Conservation (phyloP, 2,888 invertebrate species). For the Zaprionus obscuricornis region DNA sequence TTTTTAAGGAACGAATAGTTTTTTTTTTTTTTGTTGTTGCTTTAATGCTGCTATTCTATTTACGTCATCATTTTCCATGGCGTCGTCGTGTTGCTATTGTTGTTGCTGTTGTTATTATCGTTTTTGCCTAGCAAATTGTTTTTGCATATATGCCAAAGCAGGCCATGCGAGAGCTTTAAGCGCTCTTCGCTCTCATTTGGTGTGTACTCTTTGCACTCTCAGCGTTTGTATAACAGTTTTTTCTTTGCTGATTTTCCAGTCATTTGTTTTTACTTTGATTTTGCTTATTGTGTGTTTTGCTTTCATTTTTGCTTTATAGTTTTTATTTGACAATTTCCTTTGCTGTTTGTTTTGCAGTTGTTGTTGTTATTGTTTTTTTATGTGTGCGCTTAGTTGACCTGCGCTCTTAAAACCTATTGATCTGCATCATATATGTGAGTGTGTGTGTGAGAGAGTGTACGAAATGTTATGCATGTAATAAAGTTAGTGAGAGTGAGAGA, state of each 20-base stretch:
- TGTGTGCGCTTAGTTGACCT: constrained; percentile 59
- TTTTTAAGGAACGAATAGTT: constrained; percentile 71
- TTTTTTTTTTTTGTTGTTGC: constrained; percentile 47
- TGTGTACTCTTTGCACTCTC: constrained; percentile 22
- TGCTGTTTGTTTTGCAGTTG: constrained; percentile 47
- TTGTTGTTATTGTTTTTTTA: too few species aligned
- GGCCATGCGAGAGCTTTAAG: constrained; percentile 48
- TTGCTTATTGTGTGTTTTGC: constrained; percentile 2
- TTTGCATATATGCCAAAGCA: constrained; percentile 64
- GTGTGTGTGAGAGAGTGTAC: constrained; percentile 8
- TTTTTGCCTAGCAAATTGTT: constrained; percentile 34
- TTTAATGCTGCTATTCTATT: constrained; percentile 43
- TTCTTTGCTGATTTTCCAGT: constrained; percentile 49
- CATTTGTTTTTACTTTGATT: constrained; percentile 32
- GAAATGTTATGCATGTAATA: constrained; percentile 5
- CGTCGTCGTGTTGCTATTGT: too few species aligned
- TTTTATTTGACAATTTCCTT: constrained; percentile 43
- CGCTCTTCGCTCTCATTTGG: constrained; percentile 15
- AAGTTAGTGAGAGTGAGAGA: too few species aligned
- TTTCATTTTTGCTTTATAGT: constrained; percentile 34
- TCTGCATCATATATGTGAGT: constrained; percentile 44
- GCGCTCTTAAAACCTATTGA: constrained; percentile 71
- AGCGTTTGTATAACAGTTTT: constrained; percentile 47
- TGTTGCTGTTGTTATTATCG: constrained; percentile 24
- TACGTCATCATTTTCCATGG: constrained; percentile 78